Base-by-base conservation (phyloP, 2,113 vertebrate species). In the Microtus montanus region DNA sequence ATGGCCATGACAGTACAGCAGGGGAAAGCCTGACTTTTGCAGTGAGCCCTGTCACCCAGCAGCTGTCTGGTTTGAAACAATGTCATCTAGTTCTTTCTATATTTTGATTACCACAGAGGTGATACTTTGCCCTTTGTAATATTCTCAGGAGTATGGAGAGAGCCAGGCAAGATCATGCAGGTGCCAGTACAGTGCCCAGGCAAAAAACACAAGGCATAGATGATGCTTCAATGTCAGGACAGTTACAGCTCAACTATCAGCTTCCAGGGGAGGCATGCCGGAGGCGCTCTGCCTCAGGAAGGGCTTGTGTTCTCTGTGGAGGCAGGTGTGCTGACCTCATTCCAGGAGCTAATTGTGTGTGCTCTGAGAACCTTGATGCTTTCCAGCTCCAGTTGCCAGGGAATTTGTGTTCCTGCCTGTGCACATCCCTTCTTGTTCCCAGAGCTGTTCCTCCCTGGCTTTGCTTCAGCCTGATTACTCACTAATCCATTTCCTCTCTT, bases 271-370 rank as follows among this genome's bases (percentile, higher is more conserved):
- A 85, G 61, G 66, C 47, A 58, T 58, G 70, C 6, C 47, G 44
- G 78, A 78, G 91, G 77, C 9, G 0, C 35, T 1, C 63, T 82
- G 47, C 93, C 64, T 89, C 64, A 2, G 4, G 93, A 92, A 90
- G 52, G 90, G 41, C 5, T 9, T 2, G 52, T n/a, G 75, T 22
- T 14, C 24, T 1, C 49, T n/a, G 15, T 75, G 77, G 93, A 93
- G 79, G 92, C 94, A 96, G 95, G 96, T 95, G 95, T 94, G 96
- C 54, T 95, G 96, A 92, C 22, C 85, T 74, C 85, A n/a, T 96
- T 95, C 96, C 96, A 97, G 92, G n/a, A 96, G 95, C 83, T 97
- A 87, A 97, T 93, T 96, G 87, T 58, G 9, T 3, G 17, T 28
- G n/a, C 92, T 93, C 82, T 26, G 70, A 90, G 93, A 61, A 93